Conservation (phyloP, 2,797 vertebrate genomes). For the Notolabrus celidotus region DNA sequence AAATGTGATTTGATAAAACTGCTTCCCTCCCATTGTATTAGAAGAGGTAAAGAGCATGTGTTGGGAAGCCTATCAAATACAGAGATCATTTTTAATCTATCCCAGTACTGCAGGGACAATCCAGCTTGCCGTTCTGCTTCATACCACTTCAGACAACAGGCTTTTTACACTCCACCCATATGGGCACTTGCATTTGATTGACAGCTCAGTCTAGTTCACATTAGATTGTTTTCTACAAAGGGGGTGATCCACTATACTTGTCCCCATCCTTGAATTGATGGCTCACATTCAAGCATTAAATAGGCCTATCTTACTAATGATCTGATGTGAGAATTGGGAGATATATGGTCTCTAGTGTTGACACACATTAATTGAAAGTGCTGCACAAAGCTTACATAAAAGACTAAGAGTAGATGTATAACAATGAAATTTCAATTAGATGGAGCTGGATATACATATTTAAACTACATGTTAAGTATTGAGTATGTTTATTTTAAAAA, state of each 20-base stretch:
- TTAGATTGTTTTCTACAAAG: constrained; percentile 3
- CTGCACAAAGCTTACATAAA: constrained; percentile 3
- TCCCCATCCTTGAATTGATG: constrained; percentile 36
- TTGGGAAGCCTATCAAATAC: not conserved
- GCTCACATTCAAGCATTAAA: constrained; percentile 52
- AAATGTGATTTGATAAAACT: not conserved
- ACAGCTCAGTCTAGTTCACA: constrained; percentile 43
- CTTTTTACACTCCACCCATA: constrained; percentile 14
- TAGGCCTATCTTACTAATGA: constrained; percentile 48
- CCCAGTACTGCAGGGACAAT: not conserved
- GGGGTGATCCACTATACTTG: not conserved
- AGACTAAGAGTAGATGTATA: not conserved
- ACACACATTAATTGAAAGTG: constrained; percentile 10
- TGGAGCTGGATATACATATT: too few relatives aligned
- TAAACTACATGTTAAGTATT: too few relatives aligned
- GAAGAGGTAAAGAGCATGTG: not conserved
- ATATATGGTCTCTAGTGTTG: constrained; percentile 7
- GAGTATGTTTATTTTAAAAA: too few relatives aligned
- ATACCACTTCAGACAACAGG: not conserved
- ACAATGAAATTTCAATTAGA: too few relatives aligned
- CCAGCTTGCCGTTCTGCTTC: not conserved
- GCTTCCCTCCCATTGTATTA: not conserved
- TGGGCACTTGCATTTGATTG: constrained; percentile 24
- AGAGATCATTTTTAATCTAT: not conserved
- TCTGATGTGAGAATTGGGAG: constrained; percentile 55